Conservation (phyloP, 1,140 invertebrate genomes). For the Leptinotarsa lineolata region DNA sequence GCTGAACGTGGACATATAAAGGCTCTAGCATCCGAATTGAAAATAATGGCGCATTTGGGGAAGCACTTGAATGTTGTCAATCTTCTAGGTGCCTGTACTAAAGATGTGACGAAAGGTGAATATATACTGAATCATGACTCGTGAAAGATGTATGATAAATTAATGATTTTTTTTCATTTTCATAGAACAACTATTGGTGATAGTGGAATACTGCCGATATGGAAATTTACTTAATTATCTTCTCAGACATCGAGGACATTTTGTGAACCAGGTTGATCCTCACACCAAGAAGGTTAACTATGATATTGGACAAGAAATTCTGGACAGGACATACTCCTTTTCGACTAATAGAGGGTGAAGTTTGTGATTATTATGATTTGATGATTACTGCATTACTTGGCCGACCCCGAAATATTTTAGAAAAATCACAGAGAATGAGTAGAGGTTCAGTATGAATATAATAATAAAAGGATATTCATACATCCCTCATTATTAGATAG, state of each 20-base stretch:
- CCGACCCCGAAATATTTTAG: too few species aligned
- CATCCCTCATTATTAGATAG: too few species aligned
- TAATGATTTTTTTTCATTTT: neutral
- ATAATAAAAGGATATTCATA: too few species aligned
- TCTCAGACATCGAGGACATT: constrained; percentile 73
- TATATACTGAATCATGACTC: neutral
- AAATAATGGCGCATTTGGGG: constrained; percentile 94
- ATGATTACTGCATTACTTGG: too few species aligned
- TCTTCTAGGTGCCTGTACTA: constrained; percentile 89
- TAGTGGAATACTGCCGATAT: constrained; percentile 91
- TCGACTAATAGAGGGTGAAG: constrained; percentile 30
- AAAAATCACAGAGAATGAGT: too few species aligned
- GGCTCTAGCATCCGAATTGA: constrained; percentile 87
- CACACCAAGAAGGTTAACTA: constrained; percentile 69
- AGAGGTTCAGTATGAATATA: too few species aligned
- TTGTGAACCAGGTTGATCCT: constrained; percentile 79
- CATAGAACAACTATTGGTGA: constrained; percentile 81
- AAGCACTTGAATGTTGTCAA: constrained; percentile 95
- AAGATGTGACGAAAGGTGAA: constrained; percentile 85
- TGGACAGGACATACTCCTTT: constrained; percentile 57
- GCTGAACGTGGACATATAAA: constrained; percentile 75
- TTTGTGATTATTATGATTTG: too few species aligned
- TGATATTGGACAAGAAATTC: constrained; percentile 61
- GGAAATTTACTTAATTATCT: constrained; percentile 90
- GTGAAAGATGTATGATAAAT: neutral